Evolutionary conservation across 2,888 invertebrate genomes (phyloP), one percentile per base, ranked within the genome.

Genomic region (Trissolcus japonicus): DNA sequence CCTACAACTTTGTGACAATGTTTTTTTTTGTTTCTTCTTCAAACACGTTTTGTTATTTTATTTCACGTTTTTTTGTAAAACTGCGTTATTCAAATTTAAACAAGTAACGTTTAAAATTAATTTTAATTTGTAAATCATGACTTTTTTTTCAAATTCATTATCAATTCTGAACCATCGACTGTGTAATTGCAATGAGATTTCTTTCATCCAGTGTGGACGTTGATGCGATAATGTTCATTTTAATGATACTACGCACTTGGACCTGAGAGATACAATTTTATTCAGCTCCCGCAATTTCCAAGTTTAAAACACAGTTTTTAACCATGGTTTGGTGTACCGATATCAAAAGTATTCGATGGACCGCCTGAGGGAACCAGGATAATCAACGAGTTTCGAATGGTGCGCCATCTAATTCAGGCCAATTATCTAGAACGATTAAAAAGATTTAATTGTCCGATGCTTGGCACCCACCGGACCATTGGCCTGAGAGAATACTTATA

Each of bases 351-450:
- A 60, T 69, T 66, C 41, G 59, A 60, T 56, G 53, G 50, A 14
- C 65, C 51, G 78, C 78, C 73, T 25, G 53, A 41, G 69, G 73
- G 78, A 40, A 66, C 63, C 41, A 54, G 61, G 79, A 81, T 81
- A 80, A 79, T 80, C 79, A 81, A 75, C 73, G 80, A 79, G 80
- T 53, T 17, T 60, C 68, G 53, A 59, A 71, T 53, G 43, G 51
- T 56, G 77, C 67, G 69, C 73, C 69, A 63, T 82, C 87, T 87
- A 87, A 87, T 87, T 86, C 83, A 82, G 79, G 79, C 82, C 87
- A 84, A 87, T 87, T 87, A 87, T 84, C 82, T 66, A 48, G 80
- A 79, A 68, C 87, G 87, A 87, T 87, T 87, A 87, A 86, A 85
- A 87, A 82, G 83, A 85, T 87, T 87, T 87, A 87, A 87, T 87